A percentile compares a stretch with the other conserved stretches of the same genome.
Evolutionary conservation across 2,797 vertebrate genomes (phyloP).

Genomic region (Pseudochirops corinnae): DNA sequence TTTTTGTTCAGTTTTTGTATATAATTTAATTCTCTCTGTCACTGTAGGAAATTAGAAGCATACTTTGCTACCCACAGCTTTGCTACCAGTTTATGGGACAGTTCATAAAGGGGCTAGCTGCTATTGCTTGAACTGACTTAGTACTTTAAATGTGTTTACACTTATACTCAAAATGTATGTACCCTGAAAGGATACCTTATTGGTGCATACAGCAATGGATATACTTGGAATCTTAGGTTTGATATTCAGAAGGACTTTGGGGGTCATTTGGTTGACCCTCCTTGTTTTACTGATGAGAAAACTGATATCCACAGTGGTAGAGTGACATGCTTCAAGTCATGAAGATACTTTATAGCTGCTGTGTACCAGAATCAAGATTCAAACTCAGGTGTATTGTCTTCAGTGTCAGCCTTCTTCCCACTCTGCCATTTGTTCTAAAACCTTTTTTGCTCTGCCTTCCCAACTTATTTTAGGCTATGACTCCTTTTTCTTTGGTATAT

Average conservation of each 20-base stretch:
- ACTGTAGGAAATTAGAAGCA: neutral
- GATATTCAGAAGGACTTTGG: neutral
- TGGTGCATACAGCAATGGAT: neutral
- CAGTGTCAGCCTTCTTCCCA: neutral
- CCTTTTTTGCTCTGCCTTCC: neutral
- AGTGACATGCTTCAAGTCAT: neutral
- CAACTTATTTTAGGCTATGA: neutral
- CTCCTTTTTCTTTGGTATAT: neutral
- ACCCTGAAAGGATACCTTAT: neutral
- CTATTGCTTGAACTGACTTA: neutral
- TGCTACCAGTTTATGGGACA: neutral
- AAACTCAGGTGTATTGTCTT: neutral
- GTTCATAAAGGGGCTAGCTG: neutral
- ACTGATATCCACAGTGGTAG: neutral
- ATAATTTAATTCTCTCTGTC: neutral
- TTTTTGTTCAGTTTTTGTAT: neutral
- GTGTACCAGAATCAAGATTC: neutral
- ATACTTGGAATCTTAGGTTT: neutral
- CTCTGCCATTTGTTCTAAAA: neutral
- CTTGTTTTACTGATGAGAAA: neutral
- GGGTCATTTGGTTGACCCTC: neutral
- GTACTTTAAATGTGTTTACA: neutral
- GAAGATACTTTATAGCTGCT: neutral
- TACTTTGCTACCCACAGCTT: neutral
- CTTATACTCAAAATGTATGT: neutral